Base-by-base conservation (phyloP, 2,888 invertebrate genomes). In the Epinotia ramella region DNA sequence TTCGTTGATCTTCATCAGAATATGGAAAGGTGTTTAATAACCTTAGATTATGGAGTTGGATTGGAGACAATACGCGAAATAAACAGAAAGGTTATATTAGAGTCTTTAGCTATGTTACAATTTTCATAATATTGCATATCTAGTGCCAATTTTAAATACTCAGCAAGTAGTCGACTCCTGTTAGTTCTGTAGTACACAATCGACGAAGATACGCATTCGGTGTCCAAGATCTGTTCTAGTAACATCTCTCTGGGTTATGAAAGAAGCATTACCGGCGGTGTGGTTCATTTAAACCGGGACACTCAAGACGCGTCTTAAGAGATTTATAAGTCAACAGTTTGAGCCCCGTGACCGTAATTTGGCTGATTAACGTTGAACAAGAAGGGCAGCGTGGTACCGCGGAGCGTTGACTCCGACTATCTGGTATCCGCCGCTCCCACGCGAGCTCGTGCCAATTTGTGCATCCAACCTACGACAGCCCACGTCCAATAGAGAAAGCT, bases 361-460 rank as follows among this genome's bases (percentile, higher is more conserved):
- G 77, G 77, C 62, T 74, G 81, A 84, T 83, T 81, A 82, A 78
- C 76, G 77, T 69, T 73, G 76, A 80, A 79, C 79, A 81, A 80
- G 81, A 71, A 75, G 80, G 80, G 79, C 73, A 80, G 79, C 79
- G 81, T 80, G 81, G 79, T 81, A 77, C 53, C n/a, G 78, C 77
- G 83, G 91, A 86, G 83, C 92, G 84, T 89, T 92, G 93, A 92
- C 91, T 86, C 86, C 77, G 75, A 85, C 87, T 92, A 90, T 91
- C 90, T 83, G 83, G 84, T 89, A 89, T 92, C 91, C 91, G 90
- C 84, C 84, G 82, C 72, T 57, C 91, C 92, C 90, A 91, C 92
- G 87, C 91, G 83, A 80, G 82, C 86, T 84, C 84, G 85, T 84
- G 87, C 88, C 87, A 91, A 91, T 91, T 91, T 88, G 86, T 84